phyloP scores from a whole-genome alignment of 2,113 vertebrate species.

The Notiomystis cincta region DNA sequence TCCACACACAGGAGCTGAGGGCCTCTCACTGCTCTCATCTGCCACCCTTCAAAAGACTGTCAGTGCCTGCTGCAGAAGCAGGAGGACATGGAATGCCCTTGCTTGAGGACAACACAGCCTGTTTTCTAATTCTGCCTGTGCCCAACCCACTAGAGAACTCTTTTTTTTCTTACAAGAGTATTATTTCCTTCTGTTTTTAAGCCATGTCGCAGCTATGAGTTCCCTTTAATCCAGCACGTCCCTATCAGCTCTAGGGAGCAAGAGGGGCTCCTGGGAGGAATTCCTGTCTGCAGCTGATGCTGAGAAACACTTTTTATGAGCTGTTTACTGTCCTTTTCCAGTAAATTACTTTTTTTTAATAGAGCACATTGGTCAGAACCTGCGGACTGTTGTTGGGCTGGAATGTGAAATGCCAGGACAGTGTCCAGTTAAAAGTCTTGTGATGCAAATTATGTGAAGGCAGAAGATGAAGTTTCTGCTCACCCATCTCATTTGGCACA shows the following conservation, averaged over 20 bases:
- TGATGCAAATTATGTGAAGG: background rate
- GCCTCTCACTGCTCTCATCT: background rate
- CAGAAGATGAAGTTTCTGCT: background rate
- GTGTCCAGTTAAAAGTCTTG: background rate
- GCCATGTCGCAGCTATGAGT: background rate
- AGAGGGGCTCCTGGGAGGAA: background rate
- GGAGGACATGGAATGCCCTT: background rate
- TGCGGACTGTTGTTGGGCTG: background rate
- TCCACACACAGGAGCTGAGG: fast-evolving
- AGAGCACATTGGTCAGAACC: background rate
- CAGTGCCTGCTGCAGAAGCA: background rate
- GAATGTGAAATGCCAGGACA: slow-evolving; percentile 10
- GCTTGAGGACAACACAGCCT: background rate
- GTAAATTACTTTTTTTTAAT: slow-evolving; percentile 9
- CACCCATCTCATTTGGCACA: background rate
- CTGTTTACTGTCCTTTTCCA: slow-evolving; percentile 32
- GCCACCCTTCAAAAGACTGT: background rate
- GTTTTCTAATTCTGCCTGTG: background rate
- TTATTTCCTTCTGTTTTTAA: slow-evolving; percentile 3
- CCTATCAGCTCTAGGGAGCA: background rate
- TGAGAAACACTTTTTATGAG: slow-evolving; percentile 38
- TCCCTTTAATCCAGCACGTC: fast-evolving
- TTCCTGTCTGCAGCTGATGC: slow-evolving; percentile 35
- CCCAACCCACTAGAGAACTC: background rate
- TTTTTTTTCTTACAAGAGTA: background rate